Evolutionary conservation across 2,113 vertebrate species (phyloP).

Genomic region (Apaloderma vittatum): DNA sequence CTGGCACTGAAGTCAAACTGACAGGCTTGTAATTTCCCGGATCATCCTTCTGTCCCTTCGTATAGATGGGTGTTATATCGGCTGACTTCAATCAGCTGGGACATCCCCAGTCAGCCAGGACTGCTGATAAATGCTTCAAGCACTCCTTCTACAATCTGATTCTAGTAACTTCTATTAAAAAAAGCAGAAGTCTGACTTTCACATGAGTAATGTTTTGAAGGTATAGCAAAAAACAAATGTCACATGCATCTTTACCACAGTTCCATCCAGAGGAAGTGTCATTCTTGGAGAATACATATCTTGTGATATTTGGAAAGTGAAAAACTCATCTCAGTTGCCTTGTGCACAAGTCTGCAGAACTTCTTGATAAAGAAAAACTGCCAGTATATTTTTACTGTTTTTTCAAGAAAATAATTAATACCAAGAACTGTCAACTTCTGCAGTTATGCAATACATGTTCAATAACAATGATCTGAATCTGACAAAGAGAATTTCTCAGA

Average conservation of each 20-base stretch:
- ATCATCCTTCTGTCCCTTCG: too few relatives aligned
- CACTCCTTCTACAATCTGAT: not conserved
- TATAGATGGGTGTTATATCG: too few relatives aligned
- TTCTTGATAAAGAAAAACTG: not conserved
- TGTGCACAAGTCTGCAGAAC: not conserved
- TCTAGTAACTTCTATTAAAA: not conserved
- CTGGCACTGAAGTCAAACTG: too few relatives aligned
- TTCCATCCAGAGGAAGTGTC: not conserved
- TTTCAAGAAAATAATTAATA: not conserved
- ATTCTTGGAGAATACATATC: not conserved
- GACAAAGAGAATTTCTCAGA: not conserved
- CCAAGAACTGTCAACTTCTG: not conserved
- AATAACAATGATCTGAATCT: not conserved
- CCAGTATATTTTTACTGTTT: not conserved
- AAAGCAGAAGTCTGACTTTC: not conserved
- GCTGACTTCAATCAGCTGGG: too few relatives aligned
- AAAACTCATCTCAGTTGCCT: not conserved
- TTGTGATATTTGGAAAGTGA: conserved; percentile 18
- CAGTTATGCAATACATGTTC: not conserved
- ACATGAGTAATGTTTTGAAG: not conserved
- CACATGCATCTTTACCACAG: conserved; percentile 31
- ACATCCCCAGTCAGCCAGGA: too few relatives aligned
- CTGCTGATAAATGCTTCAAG: not conserved
- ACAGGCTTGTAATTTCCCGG: too few relatives aligned
- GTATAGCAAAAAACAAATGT: conserved; percentile 1